Evolutionary conservation across 2,113 vertebrate genomes (phyloP).

Genomic region (Calidris pygmaea): DNA sequence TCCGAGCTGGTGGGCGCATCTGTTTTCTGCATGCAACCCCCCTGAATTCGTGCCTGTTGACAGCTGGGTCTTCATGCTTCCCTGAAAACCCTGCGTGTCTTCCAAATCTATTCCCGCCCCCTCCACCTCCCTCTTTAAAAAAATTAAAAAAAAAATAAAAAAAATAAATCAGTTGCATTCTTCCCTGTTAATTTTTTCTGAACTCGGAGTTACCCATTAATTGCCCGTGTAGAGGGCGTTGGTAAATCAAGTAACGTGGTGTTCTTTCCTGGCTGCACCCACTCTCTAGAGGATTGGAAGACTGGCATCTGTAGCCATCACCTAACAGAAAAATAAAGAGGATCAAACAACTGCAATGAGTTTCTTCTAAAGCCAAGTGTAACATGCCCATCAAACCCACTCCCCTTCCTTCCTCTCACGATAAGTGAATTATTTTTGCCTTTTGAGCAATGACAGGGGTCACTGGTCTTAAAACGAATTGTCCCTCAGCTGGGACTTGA

Average conservation of each 20-base stretch:
- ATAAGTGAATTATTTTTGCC: neutral
- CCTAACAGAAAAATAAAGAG: neutral
- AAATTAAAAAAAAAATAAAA: neutral
- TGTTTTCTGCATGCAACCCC: neutral
- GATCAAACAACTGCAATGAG: neutral
- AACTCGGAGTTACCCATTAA: neutral
- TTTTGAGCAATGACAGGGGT: neutral
- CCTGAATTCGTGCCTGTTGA: neutral
- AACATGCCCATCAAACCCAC: neutral
- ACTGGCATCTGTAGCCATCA: neutral
- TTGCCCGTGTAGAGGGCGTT: neutral
- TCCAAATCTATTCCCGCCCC: neutral
- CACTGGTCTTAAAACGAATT: neutral
- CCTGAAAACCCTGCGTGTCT: neutral
- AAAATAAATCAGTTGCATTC: neutral
- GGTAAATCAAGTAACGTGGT: neutral
- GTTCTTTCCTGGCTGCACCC: neutral
- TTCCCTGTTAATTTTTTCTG: neutral
- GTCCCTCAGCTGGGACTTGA: neutral
- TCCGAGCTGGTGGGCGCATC: neutral
- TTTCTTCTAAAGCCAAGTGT: neutral
- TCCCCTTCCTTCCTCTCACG: neutral
- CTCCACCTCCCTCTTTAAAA: neutral
- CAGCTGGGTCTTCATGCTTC: neutral
- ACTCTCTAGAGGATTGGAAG: neutral